Evolutionary conservation across 2,888 invertebrate genomes (phyloP).

Genomic region (Trichacis sp.): DNA sequence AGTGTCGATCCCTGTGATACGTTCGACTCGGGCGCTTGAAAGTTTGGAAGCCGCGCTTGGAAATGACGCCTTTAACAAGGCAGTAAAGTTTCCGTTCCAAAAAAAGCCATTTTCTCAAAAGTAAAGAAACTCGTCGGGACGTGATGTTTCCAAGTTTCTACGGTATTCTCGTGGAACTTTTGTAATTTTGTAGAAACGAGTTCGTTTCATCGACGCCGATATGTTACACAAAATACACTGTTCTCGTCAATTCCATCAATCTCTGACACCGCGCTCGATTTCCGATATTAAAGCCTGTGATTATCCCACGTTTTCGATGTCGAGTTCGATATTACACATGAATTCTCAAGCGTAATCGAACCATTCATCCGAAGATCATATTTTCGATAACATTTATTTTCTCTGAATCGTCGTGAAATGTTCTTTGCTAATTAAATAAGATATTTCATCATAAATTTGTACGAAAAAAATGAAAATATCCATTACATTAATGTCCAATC

Average conservation of each 20-base stretch:
- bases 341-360: too few relatives aligned
- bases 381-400: too few relatives aligned
- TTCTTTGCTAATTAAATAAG: too few relatives aligned
- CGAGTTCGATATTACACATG: too few relatives aligned
- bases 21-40: not conserved
- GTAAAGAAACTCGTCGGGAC: not conserved
- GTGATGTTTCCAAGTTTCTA: not conserved
- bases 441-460: too few relatives aligned
- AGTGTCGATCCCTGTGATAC: not conserved
- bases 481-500: too few relatives aligned
- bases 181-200: not conserved
- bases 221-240: not conserved
- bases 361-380: too few relatives aligned
- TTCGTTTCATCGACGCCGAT: not conserved
- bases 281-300: not conserved
- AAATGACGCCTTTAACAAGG: constrained; percentile 1
- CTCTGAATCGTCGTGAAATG: too few relatives aligned
- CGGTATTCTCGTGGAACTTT: not conserved
- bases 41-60: not conserved
- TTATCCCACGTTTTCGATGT: too few relatives aligned
- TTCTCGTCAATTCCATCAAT: not conserved
- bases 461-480: too few relatives aligned
- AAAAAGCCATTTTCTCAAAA: not conserved
- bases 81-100: not conserved
- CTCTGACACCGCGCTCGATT: not conserved